A percentile compares a stretch with the other conserved stretches of the same genome.
Evolutionary conservation across 2,113 vertebrate genomes (phyloP).

Genomic region (Thunnus maccoyii): DNA sequence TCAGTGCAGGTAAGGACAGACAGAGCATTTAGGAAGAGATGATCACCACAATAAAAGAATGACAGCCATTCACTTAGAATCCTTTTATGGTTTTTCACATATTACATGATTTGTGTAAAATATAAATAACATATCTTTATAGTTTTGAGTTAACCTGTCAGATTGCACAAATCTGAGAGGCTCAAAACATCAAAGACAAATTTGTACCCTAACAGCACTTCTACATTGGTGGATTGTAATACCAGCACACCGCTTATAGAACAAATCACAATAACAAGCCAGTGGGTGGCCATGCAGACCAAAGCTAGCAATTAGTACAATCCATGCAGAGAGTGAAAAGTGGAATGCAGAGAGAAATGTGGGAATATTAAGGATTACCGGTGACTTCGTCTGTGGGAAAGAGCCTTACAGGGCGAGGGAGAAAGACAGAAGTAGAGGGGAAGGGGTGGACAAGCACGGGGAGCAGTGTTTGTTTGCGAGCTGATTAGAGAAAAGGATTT

Average conservation of each 20-base stretch:
- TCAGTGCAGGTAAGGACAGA: constrained; percentile 74
- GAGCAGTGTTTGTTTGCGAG: constrained; percentile 72
- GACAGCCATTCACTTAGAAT: neutral
- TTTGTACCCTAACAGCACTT: neutral
- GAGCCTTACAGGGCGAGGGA: neutral
- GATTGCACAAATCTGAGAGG: neutral
- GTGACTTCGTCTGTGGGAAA: constrained; percentile 40
- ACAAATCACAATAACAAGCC: constrained; percentile 30
- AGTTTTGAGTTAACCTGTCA: neutral
- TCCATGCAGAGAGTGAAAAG: constrained; percentile 8
- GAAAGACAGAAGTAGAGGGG: constrained; percentile 4
- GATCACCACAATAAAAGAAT: neutral
- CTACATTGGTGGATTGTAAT: neutral
- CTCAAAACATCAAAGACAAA: constrained; percentile 6
- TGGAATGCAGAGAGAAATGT: constrained; percentile 50
- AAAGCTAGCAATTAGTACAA: constrained; percentile 42
- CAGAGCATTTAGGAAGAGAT: neutral
- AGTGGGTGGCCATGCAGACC: constrained; percentile 19
- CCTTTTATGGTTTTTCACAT: too few relatives aligned
- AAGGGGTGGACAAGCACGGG: constrained; percentile 11
- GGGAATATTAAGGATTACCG: constrained; percentile 40
- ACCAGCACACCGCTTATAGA: neutral
- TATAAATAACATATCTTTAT: neutral
- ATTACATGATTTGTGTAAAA: neutral
- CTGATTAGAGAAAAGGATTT: constrained; percentile 76